phyloP scores from a whole-genome alignment of 2,888 invertebrate species.

The Petrolisthes cinctipes region DNA sequence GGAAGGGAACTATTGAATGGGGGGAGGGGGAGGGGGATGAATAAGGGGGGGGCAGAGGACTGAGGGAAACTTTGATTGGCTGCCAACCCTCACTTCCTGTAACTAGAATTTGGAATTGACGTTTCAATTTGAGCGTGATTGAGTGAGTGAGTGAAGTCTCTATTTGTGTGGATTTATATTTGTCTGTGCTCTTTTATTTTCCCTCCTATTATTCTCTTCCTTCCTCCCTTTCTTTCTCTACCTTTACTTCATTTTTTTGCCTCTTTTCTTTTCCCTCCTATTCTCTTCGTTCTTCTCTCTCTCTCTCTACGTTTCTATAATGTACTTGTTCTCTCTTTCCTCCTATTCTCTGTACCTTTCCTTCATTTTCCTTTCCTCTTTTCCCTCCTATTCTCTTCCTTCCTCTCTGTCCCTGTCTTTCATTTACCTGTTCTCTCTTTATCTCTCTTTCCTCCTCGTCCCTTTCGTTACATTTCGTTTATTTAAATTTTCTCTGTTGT shows the following conservation, averaged over 20 bases:
- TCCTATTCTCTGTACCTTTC: background rate
- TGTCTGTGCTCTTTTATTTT: background rate
- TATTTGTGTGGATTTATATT: slow-evolving; percentile 11
- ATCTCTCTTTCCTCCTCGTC: too few species aligned
- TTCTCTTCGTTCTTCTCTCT: background rate
- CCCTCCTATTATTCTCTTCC: background rate
- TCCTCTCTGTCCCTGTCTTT: background rate
- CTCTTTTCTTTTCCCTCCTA: background rate
- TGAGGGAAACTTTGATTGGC: slow-evolving; percentile 13
- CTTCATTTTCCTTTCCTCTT: background rate
- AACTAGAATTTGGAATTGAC: slow-evolving; percentile 33
- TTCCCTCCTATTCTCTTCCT: background rate
- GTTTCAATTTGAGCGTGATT: slow-evolving; percentile 35
- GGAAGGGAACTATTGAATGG: background rate
- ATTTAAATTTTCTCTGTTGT: too few species aligned
- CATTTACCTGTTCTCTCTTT: too few species aligned
- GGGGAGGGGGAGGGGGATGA: background rate
- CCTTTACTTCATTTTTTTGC: background rate
- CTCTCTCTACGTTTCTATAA: background rate
- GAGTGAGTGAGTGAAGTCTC: slow-evolving; percentile 24
- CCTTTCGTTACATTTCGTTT: too few species aligned
- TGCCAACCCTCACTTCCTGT: slow-evolving; percentile 25
- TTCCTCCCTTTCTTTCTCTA: background rate
- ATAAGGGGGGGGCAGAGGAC: background rate
- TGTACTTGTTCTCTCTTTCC: background rate